Conservation (phyloP, 1,140 invertebrate species). For the Bemisia tabaci region DNA sequence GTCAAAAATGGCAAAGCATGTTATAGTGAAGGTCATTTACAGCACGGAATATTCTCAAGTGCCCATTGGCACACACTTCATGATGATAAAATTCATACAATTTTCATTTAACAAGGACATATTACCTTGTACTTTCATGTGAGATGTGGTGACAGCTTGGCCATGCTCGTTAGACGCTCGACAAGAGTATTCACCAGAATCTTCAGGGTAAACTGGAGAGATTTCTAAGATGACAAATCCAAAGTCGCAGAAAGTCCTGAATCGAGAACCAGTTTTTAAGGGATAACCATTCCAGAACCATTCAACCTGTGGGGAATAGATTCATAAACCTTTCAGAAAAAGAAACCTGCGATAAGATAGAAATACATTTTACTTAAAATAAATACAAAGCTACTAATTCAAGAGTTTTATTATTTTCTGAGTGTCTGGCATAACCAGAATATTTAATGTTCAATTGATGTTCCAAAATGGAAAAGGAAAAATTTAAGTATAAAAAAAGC, state of each 20-base stretch:
- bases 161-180: constrained; percentile 80
- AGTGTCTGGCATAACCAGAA: not conserved
- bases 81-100: too few species aligned
- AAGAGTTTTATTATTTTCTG: not conserved
- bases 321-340: too few species aligned
- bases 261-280: constrained; percentile 72
- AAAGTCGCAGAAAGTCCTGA: constrained; percentile 89
- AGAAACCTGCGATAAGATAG: too few species aligned
- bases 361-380: too few species aligned
- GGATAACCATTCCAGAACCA: constrained; percentile 92
- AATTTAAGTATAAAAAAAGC: constrained; percentile 8
- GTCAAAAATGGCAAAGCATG: too few species aligned
- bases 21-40: too few species aligned
- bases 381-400: too few species aligned
- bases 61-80: too few species aligned
- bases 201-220: constrained; percentile 86
- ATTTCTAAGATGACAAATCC: constrained; percentile 90
- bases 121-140: constrained; percentile 81
- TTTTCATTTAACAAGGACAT: too few species aligned
- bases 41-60: too few species aligned
- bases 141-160: constrained; percentile 82
- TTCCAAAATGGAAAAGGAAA: too few species aligned
- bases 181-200: constrained; percentile 86
- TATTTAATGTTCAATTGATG: too few species aligned
- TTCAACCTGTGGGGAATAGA: constrained; percentile 47